Conservation (phyloP, 2,797 vertebrate genomes). For the Argyrosomus regius region DNA sequence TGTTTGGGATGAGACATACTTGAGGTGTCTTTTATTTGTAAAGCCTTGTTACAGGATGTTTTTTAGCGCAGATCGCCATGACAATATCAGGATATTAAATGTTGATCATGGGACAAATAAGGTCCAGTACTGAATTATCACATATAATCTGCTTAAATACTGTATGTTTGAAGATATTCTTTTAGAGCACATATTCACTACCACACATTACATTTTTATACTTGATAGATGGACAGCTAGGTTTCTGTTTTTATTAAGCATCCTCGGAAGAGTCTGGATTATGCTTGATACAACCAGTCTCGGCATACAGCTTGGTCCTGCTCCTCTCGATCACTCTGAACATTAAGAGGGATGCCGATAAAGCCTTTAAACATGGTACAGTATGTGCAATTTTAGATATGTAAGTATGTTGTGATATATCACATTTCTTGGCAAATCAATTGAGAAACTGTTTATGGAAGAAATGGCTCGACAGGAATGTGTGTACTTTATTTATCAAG, state of each 20-base stretch:
- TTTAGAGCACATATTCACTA: background rate
- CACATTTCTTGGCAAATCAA: background rate
- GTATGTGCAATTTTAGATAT: background rate
- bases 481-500: background rate
- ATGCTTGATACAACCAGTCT: background rate
- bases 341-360: background rate
- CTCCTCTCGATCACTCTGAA: background rate
- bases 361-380: background rate
- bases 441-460: background rate
- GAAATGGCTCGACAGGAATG: background rate
- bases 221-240: background rate
- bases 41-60: background rate
- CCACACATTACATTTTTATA: background rate
- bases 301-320: background rate
- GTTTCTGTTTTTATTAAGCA: background rate
- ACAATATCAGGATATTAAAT: background rate
- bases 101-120: background rate
- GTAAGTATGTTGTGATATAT: background rate
- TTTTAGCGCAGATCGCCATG: background rate
- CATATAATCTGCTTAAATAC: constrained; percentile 8
- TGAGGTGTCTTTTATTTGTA: background rate
- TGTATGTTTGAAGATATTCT: constrained; percentile 1
- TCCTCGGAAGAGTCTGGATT: background rate
- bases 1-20: background rate
- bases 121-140: background rate